These are phyloP conservation scores for Trematomus bernacchii DNA, from an alignment of 2,797 vertebrate species.

Conservation along the genomic window DNA sequence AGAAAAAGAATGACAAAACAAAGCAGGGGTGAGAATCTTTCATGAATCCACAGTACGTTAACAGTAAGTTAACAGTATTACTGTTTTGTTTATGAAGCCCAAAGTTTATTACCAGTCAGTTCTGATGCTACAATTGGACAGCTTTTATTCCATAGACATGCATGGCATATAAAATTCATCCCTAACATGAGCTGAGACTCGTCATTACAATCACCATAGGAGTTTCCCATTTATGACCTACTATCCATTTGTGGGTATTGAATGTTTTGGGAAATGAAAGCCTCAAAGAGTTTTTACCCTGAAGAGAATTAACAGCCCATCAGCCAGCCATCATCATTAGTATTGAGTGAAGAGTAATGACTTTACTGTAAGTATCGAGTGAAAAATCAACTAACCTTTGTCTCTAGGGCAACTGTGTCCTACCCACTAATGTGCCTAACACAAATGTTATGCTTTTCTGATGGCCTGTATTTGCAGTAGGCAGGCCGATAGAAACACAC, in stretches of 20 bases:
- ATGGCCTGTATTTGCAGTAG: slow-evolving; percentile 12
- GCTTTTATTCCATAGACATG: background rate
- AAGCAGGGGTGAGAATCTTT: background rate
- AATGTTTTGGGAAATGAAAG: slow-evolving; percentile 59
- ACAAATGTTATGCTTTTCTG: slow-evolving; percentile 43
- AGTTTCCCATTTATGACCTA: slow-evolving; percentile 47
- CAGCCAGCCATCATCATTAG: slow-evolving; percentile 50
- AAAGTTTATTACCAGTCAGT: background rate
- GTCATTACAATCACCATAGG: slow-evolving; percentile 2
- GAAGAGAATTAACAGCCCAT: slow-evolving; percentile 47
- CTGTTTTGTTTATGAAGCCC: too few relatives aligned
- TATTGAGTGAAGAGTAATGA: slow-evolving; percentile 74
- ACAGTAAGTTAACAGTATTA: background rate
- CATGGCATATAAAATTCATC: too few relatives aligned
- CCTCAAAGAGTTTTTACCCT: slow-evolving; percentile 49
- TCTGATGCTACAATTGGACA: background rate
- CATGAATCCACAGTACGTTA: background rate
- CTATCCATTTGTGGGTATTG: slow-evolving; percentile 49
- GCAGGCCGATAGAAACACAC: background rate
- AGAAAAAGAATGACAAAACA: background rate
- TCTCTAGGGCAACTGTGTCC: slow-evolving; percentile 56
- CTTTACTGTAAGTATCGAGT: slow-evolving; percentile 70
- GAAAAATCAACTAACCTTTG: slow-evolving; percentile 69
- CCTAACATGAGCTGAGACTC: background rate
- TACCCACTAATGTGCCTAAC: slow-evolving; percentile 52